phyloP scores from a whole-genome alignment of 2,888 invertebrate genomes.

The Andrena haemorrhoa region DNA sequence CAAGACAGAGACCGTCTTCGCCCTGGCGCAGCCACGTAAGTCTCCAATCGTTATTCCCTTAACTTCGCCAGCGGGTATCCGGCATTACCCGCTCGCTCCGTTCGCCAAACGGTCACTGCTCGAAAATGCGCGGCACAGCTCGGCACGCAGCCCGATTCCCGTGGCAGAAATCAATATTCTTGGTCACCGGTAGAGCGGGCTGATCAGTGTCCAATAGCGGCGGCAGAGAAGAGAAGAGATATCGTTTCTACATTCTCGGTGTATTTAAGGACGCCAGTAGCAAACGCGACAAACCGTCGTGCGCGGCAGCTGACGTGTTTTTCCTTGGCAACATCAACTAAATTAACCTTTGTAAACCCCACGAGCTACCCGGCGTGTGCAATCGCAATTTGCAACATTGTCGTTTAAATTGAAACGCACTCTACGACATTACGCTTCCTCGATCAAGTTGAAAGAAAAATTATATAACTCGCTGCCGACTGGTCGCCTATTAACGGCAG shows the following conservation, averaged over 20 bases:
- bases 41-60: constrained; percentile 44
- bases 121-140: neutral
- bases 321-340: constrained; percentile 59
- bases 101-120: neutral
- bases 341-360: constrained; percentile 62
- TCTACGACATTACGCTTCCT: constrained; percentile 21
- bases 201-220: too few relatives aligned
- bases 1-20: constrained; percentile 85
- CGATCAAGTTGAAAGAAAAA: constrained; percentile 36
- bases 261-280: constrained; percentile 25
- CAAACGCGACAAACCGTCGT: constrained; percentile 34
- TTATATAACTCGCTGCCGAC: constrained; percentile 51
- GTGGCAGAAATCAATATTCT: too few relatives aligned
- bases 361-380: constrained; percentile 15
- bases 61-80: too few relatives aligned
- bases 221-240: neutral
- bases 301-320: constrained; percentile 53
- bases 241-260: neutral
- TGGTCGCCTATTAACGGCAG: constrained; percentile 11
- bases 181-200: too few relatives aligned
- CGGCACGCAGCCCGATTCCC: neutral
- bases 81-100: neutral
- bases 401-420: constrained; percentile 64
- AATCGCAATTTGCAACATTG: constrained; percentile 56
- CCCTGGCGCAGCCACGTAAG: constrained; percentile 85